Base-by-base conservation (phyloP, 2,888 invertebrate genomes). In the Diplazon laetatorius region DNA sequence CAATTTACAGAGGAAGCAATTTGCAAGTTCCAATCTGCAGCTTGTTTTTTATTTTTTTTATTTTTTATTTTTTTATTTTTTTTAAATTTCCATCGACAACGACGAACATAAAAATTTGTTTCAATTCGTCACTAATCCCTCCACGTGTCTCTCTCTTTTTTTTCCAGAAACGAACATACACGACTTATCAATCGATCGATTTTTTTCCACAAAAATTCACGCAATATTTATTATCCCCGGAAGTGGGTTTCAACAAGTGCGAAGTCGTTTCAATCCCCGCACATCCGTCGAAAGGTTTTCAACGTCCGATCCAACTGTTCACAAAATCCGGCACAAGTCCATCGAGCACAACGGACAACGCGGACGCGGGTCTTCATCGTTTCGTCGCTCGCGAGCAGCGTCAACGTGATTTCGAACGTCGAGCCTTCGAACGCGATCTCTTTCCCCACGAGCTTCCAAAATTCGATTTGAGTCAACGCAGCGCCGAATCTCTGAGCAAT, bases 201-300 rank as follows among this genome's bases (percentile, higher is more conserved):
- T 94, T 99, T 88, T 95, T 95, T 85, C 99, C 99, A 6, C 95
- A 97, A 85, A 96, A 96, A 88, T 99, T 99, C 91, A 96, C 96
- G 63, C 97, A 98, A 87, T 99, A 96, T 91, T 93, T 99, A 42
- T 93, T 99, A 2, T 96, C 96, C 20, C 93, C 95, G 0, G 97
- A 97, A 88, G 96, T 99, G 52, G 98, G 98, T 3, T 99, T 98
- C 92, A 95, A 95, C 87, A 97, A 96, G 88, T 97, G 96, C 88
- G 97, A 97, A 88, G 95, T 96, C 1, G 92, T 98, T 50, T 97
- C 96, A 30, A 95, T 94, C 75, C 93, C 94, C 1, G 95, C 97
- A 3, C 96, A 98, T 90, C 94, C 95, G 77, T 95, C 96, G 82
- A 97, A 96, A 92, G 98, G 98, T 20, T 97, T 97, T 91, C 95